Evolutionary conservation across 2,113 vertebrate genomes (phyloP).

Genomic region (Steatornis caripensis): DNA sequence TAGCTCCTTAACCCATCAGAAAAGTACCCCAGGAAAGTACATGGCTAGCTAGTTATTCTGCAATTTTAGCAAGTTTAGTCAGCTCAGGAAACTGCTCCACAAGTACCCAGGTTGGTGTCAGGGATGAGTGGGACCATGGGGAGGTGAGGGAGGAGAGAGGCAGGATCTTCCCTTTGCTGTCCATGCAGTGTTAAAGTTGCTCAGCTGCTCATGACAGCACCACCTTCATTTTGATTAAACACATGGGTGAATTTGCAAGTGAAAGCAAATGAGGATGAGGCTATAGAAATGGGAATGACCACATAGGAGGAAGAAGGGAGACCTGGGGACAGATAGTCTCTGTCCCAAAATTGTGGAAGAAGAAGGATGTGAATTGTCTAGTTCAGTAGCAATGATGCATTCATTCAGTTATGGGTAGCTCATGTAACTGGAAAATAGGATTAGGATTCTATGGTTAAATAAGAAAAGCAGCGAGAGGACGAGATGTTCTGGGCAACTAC

Average conservation of each 20-base stretch:
- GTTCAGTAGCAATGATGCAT: background rate
- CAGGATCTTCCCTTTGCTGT: background rate
- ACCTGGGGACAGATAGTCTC: background rate
- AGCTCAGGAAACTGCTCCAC: background rate
- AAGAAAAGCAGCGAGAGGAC: background rate
- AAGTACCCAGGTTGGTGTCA: background rate
- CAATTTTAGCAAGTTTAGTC: background rate
- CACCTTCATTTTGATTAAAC: background rate
- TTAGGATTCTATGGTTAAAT: background rate
- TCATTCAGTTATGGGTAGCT: slow-evolving; percentile 37
- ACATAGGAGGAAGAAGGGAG: background rate
- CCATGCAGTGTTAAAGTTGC: background rate
- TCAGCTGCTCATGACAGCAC: background rate
- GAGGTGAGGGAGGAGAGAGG: background rate
- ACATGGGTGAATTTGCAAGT: background rate
- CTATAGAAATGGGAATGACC: background rate
- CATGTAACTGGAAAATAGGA: slow-evolving; percentile 13
- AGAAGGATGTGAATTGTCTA: background rate
- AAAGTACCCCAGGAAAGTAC: background rate
- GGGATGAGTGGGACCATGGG: background rate
- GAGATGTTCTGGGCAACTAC: background rate
- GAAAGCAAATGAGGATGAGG: slow-evolving; percentile 20
- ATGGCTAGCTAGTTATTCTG: background rate
- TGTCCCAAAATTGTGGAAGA: slow-evolving; percentile 10
- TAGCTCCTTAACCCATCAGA: background rate